Evolutionary conservation across 1,140 invertebrate genomes (phyloP), one percentile per base, ranked within the genome.

Genomic region (Hermetia illucens): DNA sequence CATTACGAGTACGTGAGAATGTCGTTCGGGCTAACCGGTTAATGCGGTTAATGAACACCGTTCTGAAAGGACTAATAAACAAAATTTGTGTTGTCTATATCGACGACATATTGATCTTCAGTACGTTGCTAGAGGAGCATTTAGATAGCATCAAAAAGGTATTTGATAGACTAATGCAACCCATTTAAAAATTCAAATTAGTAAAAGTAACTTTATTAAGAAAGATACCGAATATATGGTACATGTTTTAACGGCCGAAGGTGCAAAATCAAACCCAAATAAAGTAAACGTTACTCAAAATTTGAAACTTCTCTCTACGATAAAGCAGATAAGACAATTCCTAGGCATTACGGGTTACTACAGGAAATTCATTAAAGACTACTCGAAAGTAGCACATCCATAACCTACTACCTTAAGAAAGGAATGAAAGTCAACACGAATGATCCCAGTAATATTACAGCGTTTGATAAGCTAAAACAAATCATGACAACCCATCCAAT

Each of bases 201-300:
- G 36, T 40, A 53, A 56, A 40, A 53, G 43, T 22, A 21, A 38
- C 32, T 53, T 56, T 35, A 38, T 54, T 4, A 20, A 27, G 24
- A 41, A 34, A 22, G 52, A 52, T 50, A 41, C 51, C n/a, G 22
- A 16, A 8, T 58, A 53, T 46, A 36, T 55, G 32, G 50, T 51
- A 30, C 50, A 57, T 39, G 33, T 53, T 6, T 39, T 51, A 3
- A 44, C 50, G 5, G 32, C 25, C 6, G 15, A 25, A 13, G 54
- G 49, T 6, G 38, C 46, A 10, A 46, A 36, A 39, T 41, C 44
- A 25, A 40, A 49, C 20, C 40, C 48, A 9, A 30, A 34, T 18
- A 49, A 50, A 42, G 44, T 45, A 20, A 5, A 21, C 20, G 29
- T 30, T 20, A 35, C 46, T 22, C 15, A 8, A 32, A 39, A 42